A percentile compares a stretch with the other conserved stretches of the same genome.
Evolutionary conservation across 2,888 invertebrate species (phyloP).

Genomic region (Micoletzkya japonica): DNA sequence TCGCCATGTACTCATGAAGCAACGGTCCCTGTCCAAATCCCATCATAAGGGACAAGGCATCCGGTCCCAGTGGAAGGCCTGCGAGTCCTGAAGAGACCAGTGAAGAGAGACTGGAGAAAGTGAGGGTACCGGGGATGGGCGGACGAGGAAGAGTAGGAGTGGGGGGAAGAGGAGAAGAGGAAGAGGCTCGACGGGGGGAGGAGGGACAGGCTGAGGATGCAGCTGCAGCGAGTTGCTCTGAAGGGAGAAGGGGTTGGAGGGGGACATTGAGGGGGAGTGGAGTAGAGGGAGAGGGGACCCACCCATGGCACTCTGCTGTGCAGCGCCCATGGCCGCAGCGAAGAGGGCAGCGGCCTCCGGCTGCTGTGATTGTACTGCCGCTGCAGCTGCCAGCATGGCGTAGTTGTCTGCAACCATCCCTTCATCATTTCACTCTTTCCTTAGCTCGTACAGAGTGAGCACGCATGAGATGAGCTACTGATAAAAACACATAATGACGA

Average conservation of each 20-base stretch:
- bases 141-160: not conserved
- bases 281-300: no score
- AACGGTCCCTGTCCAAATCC: not conserved
- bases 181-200: conserved; percentile 11
- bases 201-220: not conserved
- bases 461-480: not conserved
- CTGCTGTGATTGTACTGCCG: no score
- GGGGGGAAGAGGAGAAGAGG: conserved; percentile 21
- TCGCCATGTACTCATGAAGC: not conserved
- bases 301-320: conserved; percentile 14
- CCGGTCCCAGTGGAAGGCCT: not conserved
- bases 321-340: conserved; percentile 9
- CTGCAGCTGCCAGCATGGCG: conserved; percentile 16
- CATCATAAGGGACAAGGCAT: not conserved
- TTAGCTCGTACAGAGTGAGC: not conserved
- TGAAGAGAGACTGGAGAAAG: no score
- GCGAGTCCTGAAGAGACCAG: not conserved
- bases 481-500: no score
- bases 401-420: not conserved
- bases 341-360: conserved; percentile 13
- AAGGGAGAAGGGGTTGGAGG: not conserved
- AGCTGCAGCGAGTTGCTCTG: conserved; percentile 16
- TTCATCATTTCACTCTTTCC: not conserved
- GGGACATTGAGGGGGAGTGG: not conserved
- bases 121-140: no score